Conservation (phyloP, 2,113 vertebrate genomes). For the Catagonus wagneri region DNA sequence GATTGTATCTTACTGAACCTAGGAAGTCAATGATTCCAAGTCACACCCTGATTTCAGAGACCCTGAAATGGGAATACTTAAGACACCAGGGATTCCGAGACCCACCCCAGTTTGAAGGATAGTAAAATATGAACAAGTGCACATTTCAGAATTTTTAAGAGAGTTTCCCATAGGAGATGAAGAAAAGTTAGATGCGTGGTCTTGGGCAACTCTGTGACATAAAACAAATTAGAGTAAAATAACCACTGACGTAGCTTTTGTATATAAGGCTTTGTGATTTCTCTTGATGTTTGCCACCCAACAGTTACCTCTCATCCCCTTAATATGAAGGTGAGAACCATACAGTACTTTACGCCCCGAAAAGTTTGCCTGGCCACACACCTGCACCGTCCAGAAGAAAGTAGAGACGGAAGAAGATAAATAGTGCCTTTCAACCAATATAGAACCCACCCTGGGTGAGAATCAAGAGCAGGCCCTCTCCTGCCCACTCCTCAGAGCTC, state of each 20-base stretch:
- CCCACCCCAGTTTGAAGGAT: not conserved
- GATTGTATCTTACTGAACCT: not conserved
- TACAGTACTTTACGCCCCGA: not conserved
- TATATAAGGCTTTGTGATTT: not conserved
- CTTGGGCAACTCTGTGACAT: not conserved
- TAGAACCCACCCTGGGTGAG: not conserved
- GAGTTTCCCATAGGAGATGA: not conserved
- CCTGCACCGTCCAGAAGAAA: not conserved
- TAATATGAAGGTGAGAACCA: not conserved
- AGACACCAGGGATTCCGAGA: not conserved
- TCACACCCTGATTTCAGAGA: not conserved
- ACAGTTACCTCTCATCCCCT: not conserved
- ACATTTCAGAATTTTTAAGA: not conserved
- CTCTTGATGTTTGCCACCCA: not conserved
- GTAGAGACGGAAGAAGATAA: not conserved
- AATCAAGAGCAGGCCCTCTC: not conserved
- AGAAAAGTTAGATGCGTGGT: not conserved
- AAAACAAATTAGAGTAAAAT: not conserved
- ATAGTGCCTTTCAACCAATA: not conserved
- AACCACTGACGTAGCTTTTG: not conserved
- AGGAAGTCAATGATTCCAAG: not conserved
- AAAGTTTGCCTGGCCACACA: not conserved
- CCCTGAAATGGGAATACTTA: not conserved
- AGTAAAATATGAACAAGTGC: not conserved
- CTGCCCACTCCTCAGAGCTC: not conserved